Conservation (phyloP, 2,888 invertebrate species). For the Microplitis deprimator region DNA sequence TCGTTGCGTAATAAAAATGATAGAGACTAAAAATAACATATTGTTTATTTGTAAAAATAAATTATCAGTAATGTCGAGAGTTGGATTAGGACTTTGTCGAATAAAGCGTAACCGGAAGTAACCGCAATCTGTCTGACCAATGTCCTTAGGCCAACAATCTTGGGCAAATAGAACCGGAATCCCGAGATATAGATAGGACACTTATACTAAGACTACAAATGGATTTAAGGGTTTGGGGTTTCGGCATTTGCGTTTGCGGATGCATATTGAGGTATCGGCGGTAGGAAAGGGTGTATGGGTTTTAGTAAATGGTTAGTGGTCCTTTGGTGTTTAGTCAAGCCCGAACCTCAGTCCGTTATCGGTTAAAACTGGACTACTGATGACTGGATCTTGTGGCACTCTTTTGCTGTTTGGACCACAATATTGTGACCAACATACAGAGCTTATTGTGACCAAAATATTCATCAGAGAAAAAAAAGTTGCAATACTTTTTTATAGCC, state of each 20-base stretch:
- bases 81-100: no score
- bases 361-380: conserved; percentile 34
- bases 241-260: neutral
- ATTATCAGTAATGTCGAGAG: no score
- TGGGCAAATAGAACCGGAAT: conserved; percentile 25
- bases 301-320: conserved; percentile 46
- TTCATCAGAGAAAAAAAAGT: no score
- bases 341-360: conserved; percentile 59
- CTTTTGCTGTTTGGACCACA: neutral
- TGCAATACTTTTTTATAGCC: neutral
- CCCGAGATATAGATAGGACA: neutral
- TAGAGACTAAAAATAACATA: neutral
- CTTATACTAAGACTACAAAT: neutral
- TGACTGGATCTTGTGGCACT: conserved; percentile 9
- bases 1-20: neutral
- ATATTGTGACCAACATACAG: no score
- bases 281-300: neutral
- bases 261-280: neutral
- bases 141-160: conserved; percentile 59
- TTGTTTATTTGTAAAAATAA: no score
- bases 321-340: conserved; percentile 65
- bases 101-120: conserved; percentile 61
- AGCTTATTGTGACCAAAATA: no score
- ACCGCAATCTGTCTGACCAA: conserved; percentile 68
- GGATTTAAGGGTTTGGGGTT: neutral